These are phyloP conservation scores for Petrocephalus microphthalmus DNA, from an alignment of 2,113 vertebrate genomes.

Conservation along the genomic window DNA sequence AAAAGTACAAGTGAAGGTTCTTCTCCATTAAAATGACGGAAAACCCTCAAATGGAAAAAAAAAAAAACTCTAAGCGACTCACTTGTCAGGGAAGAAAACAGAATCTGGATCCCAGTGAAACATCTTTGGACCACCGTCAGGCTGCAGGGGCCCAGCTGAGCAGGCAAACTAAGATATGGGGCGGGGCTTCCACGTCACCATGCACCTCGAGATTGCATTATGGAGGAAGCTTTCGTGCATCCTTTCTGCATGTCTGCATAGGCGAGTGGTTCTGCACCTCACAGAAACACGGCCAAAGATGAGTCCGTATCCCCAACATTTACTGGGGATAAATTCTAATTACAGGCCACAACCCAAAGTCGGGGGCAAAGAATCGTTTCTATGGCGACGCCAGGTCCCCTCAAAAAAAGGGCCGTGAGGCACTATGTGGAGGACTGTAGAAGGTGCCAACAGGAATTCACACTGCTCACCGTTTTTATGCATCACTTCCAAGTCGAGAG, in stretches of 20 bases:
- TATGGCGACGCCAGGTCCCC: conserved; percentile 31
- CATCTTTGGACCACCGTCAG: not conserved
- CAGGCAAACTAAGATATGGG: not conserved
- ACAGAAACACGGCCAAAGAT: not conserved
- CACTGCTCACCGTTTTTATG: not conserved
- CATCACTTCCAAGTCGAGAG: not conserved
- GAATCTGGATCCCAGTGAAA: not conserved
- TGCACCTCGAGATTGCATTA: not conserved
- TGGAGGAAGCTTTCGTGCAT: not conserved
- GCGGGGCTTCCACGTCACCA: not conserved
- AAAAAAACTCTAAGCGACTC: not conserved
- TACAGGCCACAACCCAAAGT: conserved; percentile 9
- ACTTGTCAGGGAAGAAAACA: not conserved
- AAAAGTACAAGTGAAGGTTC: not conserved
- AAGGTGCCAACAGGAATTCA: not conserved
- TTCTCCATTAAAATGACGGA: not conserved
- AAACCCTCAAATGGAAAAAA: not conserved
- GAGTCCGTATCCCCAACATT: conserved; percentile 9
- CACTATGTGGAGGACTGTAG: not conserved
- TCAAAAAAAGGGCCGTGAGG: conserved; percentile 6
- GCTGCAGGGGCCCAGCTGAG: not conserved
- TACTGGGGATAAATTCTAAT: conserved; percentile 22
- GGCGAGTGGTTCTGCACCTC: not conserved
- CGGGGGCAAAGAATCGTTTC: conserved; percentile 31
- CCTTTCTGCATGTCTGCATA: not conserved